These are phyloP conservation scores for Pyrochroa serraticornis DNA, from an alignment of 2,888 invertebrate genomes.

Conservation along the genomic window DNA sequence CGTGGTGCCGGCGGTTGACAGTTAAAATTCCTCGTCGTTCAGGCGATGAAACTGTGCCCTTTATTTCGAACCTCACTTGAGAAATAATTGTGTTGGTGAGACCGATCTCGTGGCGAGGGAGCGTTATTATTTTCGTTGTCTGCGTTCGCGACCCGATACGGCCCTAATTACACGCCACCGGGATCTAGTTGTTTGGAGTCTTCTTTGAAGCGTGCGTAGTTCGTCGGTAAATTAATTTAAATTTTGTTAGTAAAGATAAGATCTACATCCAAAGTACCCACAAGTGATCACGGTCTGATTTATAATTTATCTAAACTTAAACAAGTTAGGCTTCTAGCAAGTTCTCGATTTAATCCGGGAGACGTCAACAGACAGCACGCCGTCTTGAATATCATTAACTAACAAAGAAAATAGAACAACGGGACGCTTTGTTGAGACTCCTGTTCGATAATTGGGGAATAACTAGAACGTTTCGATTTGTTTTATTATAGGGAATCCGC, in stretches of 20 bases:
- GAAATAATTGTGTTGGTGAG: no score
- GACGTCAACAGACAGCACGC: constrained; percentile 33
- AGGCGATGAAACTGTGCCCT: no score
- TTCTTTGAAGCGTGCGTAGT: constrained; percentile 14
- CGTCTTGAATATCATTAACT: constrained; percentile 34
- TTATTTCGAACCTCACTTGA: no score
- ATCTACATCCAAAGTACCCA: constrained; percentile 35
- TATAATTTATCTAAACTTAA: constrained; percentile 39
- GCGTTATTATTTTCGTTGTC: no score
- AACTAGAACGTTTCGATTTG: constrained; percentile 26
- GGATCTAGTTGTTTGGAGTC: constrained; percentile 8
- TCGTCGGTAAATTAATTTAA: constrained; percentile 35
- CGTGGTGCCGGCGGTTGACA: no score
- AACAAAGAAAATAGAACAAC: constrained; percentile 25
- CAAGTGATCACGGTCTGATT: constrained; percentile 38
- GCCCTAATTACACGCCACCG: no score
- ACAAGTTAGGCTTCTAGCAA: constrained; percentile 31
- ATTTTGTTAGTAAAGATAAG: constrained; percentile 33
- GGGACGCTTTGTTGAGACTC: constrained; percentile 24
- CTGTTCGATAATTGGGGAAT: constrained; percentile 17
- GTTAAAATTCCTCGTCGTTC: no score
- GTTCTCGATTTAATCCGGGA: constrained; percentile 32
- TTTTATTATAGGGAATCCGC: constrained; percentile 1
- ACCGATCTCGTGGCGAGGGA: no score
- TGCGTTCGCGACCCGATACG: no score